A percentile compares a stretch with the other conserved stretches of the same genome.
Evolutionary conservation across 2,797 vertebrate genomes (phyloP).

Genomic region (Chloroceryle inda): DNA sequence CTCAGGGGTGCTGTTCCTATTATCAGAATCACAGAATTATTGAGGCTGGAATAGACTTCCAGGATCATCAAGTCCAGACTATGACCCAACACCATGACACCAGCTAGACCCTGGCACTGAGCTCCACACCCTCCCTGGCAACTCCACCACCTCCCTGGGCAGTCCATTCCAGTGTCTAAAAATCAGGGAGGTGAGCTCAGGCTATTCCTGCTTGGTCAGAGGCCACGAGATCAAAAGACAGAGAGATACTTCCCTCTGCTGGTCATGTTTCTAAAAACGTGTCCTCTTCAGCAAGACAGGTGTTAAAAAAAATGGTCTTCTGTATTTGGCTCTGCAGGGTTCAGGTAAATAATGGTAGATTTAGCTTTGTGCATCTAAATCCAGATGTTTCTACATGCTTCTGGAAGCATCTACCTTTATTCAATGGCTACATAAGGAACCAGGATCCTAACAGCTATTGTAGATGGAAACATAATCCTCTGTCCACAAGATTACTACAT

Average conservation of each 20-base stretch:
- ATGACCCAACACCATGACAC: too few relatives aligned
- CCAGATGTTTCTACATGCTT: fast-evolving
- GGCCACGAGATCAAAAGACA: not conserved
- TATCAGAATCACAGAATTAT: not conserved
- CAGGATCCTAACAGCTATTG: not conserved
- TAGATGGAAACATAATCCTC: not conserved
- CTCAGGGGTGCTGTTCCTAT: not conserved
- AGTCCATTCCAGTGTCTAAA: too few relatives aligned
- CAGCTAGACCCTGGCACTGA: too few relatives aligned
- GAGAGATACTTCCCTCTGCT: slow-evolving; percentile 57
- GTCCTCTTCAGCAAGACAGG: not conserved
- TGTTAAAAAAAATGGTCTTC: not conserved
- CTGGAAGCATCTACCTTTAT: not conserved
- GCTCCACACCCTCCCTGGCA: too few relatives aligned
- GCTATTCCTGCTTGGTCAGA: not conserved
- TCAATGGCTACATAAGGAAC: not conserved
- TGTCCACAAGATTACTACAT: not conserved
- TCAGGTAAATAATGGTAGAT: not conserved
- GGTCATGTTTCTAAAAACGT: not conserved
- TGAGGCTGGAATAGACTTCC: too few relatives aligned
- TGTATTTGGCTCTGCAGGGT: not conserved
- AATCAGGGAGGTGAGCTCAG: not conserved
- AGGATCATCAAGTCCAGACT: too few relatives aligned
- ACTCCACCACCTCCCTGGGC: too few relatives aligned
- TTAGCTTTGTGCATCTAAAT: not conserved